Evolutionary conservation across 2,888 invertebrate species (phyloP), one percentile per base, ranked within the genome.

Genomic region (Catotricha subobsoleta): DNA sequence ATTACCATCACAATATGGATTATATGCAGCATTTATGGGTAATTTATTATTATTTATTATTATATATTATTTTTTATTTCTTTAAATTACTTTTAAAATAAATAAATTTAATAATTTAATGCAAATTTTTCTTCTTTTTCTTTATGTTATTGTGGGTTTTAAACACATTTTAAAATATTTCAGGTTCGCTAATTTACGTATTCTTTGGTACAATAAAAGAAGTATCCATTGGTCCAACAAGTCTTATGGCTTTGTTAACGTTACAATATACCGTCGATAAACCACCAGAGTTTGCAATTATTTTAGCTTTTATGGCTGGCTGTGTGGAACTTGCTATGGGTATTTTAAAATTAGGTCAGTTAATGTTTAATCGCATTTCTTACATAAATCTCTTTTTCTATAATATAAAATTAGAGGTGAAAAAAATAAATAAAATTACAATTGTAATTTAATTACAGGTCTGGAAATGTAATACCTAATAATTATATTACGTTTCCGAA

Each of bases 161-260:
- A n/a, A n/a, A n/a, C n/a, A n/a, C n/a, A n/a, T 33, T 4, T 19
- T 33, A 10, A 10, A 16, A 30, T 30, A 21, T 46, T 46, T 29
- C 56, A 71, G 77, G 79, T n/a, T 80, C 83, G 40, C 80, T 92
- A 51, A 67, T 90, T 41, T 95, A 95, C 64, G 68, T 81, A 41
- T 59, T 87, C 50, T 76, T 94, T 51, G 94, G 94, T 30, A 87
- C 88, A 1, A 77, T 83, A 48, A 81, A 76, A 55, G 80, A 84
- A 64, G 83, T 84, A 3, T 82, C 82, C 1, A 83, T 86, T 48
- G 86, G 94, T n/a, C 91, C 94, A 0, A 91, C 92, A 1, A 88
- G 90, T 50, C 71, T 94, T 45, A 87, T 92, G 86, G 80, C 91
- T 27, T 67, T 94, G 40, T 65, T 94, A 51, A 83, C 83, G 25